phyloP scores from a whole-genome alignment of 1,140 invertebrate genomes.

The Helicoverpa armigera region DNA sequence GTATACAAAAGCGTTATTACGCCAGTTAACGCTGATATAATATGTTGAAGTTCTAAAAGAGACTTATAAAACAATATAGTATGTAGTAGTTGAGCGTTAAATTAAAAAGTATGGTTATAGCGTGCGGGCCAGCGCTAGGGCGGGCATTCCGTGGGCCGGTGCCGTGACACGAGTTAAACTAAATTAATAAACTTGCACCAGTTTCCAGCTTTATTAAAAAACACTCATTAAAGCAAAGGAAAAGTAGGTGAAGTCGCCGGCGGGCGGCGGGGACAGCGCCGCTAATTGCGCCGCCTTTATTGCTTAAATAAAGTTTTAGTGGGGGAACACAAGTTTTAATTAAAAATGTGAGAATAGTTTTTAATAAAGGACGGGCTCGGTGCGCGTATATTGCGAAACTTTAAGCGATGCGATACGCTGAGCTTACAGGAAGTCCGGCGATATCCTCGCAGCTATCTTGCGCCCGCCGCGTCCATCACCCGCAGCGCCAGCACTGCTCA shows the following conservation, averaged over 20 bases:
- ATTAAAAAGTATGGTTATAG: slow-evolving; percentile 70
- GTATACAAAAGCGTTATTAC: neutral
- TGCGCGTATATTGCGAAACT: slow-evolving; percentile 86
- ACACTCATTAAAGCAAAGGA: slow-evolving; percentile 86
- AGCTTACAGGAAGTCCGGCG: slow-evolving; percentile 82
- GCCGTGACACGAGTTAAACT: slow-evolving; percentile 83
- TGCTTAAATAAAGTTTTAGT: slow-evolving; percentile 87
- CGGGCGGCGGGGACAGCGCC: slow-evolving; percentile 82
- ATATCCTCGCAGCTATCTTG: slow-evolving; percentile 67
- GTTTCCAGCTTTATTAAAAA: slow-evolving; percentile 86
- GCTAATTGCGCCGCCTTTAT: slow-evolving; percentile 86
- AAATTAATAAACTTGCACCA: slow-evolving; percentile 86
- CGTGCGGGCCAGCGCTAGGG: slow-evolving; percentile 59
- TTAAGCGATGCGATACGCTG: slow-evolving; percentile 84
- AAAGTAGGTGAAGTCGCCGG: slow-evolving; percentile 86
- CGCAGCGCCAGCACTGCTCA: neutral
- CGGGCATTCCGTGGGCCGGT: slow-evolving; percentile 60
- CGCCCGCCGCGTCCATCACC: slow-evolving; percentile 47
- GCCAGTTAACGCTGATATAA: neutral
- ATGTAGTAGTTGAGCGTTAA: slow-evolving; percentile 56
- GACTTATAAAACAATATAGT: neutral
- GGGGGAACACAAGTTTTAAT: slow-evolving; percentile 86
- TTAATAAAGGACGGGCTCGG: slow-evolving; percentile 85
- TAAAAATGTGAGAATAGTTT: slow-evolving; percentile 87
- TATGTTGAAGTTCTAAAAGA: neutral